These are phyloP conservation scores for Ellobium chinense DNA, from an alignment of 2,888 invertebrate genomes.

Conservation along the genomic window DNA sequence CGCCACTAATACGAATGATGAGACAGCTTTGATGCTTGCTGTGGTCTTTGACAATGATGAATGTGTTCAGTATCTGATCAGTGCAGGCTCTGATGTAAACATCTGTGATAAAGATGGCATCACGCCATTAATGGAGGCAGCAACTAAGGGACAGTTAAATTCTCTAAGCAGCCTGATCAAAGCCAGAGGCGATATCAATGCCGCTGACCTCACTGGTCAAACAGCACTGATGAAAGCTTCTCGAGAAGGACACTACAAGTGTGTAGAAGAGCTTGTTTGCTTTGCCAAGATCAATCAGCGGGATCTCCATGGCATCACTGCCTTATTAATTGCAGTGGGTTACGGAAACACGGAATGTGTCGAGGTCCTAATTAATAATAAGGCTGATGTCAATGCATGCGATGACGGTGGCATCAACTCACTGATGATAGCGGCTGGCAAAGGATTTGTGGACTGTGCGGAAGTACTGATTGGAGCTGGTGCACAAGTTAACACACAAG, in stretches of 20 bases:
- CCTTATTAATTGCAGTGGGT: background rate
- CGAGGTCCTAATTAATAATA: background rate
- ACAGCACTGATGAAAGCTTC: background rate
- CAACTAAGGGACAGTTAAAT: background rate
- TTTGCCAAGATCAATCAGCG: background rate
- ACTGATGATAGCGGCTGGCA: background rate
- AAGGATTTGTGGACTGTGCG: background rate
- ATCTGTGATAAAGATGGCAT: background rate
- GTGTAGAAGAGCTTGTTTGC: background rate
- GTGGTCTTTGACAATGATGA: too few species aligned
- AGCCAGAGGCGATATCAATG: background rate
- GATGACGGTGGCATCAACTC: background rate
- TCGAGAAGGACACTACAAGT: background rate
- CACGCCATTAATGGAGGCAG: background rate
- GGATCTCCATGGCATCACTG: background rate
- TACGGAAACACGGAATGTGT: background rate
- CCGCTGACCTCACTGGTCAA: background rate
- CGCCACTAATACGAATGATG: too few species aligned
- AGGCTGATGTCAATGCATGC: background rate
- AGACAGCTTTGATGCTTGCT: too few species aligned
- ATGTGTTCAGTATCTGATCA: too few species aligned
- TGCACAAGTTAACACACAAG: background rate
- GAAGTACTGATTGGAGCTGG: background rate
- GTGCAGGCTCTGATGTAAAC: too few species aligned
- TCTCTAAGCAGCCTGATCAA: background rate